These are phyloP conservation scores for Periophthalmus magnuspinnatus DNA, from an alignment of 2,797 vertebrate genomes.

Conservation along the genomic window DNA sequence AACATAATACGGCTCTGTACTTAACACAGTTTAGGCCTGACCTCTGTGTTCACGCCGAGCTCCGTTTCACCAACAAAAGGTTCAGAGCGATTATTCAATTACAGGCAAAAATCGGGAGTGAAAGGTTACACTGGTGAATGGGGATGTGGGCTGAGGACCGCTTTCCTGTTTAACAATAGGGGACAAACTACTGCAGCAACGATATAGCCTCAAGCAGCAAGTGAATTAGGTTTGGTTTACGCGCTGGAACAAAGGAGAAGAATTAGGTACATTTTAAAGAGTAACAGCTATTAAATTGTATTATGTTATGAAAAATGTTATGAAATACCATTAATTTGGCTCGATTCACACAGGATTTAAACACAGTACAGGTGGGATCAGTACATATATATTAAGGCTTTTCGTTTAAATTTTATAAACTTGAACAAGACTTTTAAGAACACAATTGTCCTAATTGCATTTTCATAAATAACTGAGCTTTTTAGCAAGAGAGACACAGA, in stretches of 20 bases:
- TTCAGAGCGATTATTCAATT: slow-evolving; percentile 58
- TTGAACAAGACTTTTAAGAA: neutral
- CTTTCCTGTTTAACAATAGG: slow-evolving; percentile 49
- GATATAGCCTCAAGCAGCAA: neutral
- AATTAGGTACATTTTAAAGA: neutral
- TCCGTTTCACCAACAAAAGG: slow-evolving; percentile 73
- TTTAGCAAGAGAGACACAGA: no score
- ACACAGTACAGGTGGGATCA: no score
- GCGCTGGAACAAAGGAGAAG: neutral
- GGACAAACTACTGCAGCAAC: slow-evolving; percentile 8
- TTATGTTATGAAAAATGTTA: neutral
- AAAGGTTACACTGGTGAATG: slow-evolving; percentile 57
- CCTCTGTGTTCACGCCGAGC: slow-evolving; percentile 59
- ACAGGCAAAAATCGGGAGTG: slow-evolving; percentile 48
- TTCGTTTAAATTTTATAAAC: neutral
- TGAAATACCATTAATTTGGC: no score
- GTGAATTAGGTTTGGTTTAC: neutral
- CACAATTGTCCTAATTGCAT: no score
- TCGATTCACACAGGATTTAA: no score
- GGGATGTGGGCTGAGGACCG: slow-evolving; percentile 29
- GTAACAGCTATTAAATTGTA: neutral
- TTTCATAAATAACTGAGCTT: no score
- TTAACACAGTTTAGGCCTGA: slow-evolving; percentile 64
- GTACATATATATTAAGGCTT: neutral
- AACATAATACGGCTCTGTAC: slow-evolving; percentile 56